A percentile compares a stretch with the other conserved stretches of the same genome.
phyloP scores from a whole-genome alignment of 2,888 invertebrate species.

The Globia sparganii region DNA sequence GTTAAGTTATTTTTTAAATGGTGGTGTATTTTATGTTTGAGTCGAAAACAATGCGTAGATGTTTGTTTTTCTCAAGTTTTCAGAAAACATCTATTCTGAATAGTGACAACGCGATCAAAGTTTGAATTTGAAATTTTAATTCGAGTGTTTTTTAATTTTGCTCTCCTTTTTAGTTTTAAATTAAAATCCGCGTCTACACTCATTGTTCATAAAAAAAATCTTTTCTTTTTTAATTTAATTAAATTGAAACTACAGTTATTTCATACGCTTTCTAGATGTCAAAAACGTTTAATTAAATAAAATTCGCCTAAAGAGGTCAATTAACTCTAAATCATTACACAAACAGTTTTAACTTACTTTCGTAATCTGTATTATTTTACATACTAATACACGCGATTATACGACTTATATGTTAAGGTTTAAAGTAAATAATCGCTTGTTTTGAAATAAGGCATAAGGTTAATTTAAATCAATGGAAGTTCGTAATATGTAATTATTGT shows the following conservation, averaged over 20 bases:
- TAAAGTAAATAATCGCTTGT: slow-evolving; percentile 41
- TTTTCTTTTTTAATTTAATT: neutral
- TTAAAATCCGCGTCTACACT: neutral
- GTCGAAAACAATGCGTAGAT: slow-evolving; percentile 23
- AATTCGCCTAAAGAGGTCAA: slow-evolving; percentile 57
- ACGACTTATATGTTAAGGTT: neutral
- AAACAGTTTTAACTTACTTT: slow-evolving; percentile 54
- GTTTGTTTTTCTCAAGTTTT: slow-evolving; percentile 20
- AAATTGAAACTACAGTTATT: neutral
- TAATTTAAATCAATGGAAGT: slow-evolving; percentile 49
- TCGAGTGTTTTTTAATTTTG: neutral
- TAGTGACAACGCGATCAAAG: neutral
- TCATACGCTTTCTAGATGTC: slow-evolving; percentile 41
- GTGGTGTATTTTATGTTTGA: slow-evolving; percentile 14
- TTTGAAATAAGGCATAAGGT: slow-evolving; percentile 37
- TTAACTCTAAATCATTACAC: slow-evolving; percentile 55
- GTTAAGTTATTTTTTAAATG: slow-evolving; percentile 40
- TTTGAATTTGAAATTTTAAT: slow-evolving; percentile 28
- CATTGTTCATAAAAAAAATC: neutral
- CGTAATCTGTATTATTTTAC: slow-evolving; percentile 51
- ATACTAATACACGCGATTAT: slow-evolving; percentile 33
- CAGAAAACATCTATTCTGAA: slow-evolving; percentile 4
- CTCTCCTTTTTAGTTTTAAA: neutral
- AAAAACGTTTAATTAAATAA: slow-evolving; percentile 41
- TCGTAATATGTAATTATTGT: slow-evolving; percentile 29